These are phyloP conservation scores for Heteromormyrus szaboi DNA, from an alignment of 2,797 vertebrate genomes.

Conservation along the genomic window DNA sequence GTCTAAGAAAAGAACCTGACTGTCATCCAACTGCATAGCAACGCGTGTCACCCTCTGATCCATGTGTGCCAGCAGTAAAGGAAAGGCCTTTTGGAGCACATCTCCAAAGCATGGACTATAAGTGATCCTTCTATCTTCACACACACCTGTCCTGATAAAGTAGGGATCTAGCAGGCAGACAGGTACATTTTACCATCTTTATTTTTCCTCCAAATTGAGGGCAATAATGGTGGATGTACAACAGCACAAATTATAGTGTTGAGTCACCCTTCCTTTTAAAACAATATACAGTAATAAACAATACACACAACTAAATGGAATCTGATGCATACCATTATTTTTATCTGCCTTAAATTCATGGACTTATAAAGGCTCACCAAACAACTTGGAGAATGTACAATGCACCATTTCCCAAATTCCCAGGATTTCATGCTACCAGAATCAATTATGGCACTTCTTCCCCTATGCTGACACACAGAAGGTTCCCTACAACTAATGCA, in stretches of 20 bases:
- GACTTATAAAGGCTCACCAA: not conserved
- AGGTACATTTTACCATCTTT: not conserved
- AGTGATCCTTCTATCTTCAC: not conserved
- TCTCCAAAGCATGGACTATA: not conserved
- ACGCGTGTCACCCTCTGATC: not conserved
- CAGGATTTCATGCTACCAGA: not conserved
- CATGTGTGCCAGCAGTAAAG: not conserved
- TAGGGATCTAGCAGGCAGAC: not conserved
- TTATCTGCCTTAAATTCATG: not conserved
- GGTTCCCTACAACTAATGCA: not conserved
- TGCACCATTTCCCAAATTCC: not conserved
- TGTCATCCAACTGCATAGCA: conserved; percentile 2
- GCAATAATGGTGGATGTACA: not conserved
- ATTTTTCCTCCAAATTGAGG: not conserved
- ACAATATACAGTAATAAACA: not conserved
- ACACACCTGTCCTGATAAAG: not conserved
- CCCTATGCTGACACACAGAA: not conserved
- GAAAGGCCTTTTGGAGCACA: not conserved
- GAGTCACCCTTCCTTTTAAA: not conserved
- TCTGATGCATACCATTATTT: not conserved
- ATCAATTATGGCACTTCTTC: not conserved
- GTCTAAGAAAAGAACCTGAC: conserved; percentile 14
- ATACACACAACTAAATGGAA: not conserved
- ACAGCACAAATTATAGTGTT: not conserved
- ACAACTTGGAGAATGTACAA: not conserved